Evolutionary conservation across 2,797 vertebrate species (phyloP).

Genomic region (Babyrousa celebensis): DNA sequence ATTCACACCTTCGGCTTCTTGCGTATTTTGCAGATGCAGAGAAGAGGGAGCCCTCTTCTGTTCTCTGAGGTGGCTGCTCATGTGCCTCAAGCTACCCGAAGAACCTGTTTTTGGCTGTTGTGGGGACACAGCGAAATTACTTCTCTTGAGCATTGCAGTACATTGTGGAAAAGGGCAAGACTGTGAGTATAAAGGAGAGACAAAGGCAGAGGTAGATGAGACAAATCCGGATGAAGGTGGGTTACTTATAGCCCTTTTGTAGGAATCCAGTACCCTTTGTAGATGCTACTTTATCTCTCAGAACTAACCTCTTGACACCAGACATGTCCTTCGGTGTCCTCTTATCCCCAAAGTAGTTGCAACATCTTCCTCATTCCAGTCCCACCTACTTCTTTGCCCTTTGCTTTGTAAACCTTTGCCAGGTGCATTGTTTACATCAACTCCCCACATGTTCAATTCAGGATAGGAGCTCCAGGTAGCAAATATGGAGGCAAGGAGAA

Average conservation of each 20-base stretch:
- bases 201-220: background rate
- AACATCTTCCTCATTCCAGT: background rate
- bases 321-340: background rate
- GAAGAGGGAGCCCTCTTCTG: background rate
- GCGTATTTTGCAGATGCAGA: background rate
- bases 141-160: background rate
- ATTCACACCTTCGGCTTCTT: conserved; percentile 19
- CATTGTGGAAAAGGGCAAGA: background rate
- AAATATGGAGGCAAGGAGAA: background rate
- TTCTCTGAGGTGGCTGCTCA: background rate
- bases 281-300: background rate
- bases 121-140: background rate
- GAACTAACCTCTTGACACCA: background rate
- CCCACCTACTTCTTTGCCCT: background rate
- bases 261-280: background rate
- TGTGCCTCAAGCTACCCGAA: background rate
- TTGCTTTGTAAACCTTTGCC: background rate
- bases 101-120: background rate
- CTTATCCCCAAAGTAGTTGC: background rate
- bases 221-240: background rate
- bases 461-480: background rate
- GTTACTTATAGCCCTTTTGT: background rate
- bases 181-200: background rate
- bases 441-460: background rate
- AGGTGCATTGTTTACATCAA: background rate